Conservation (phyloP, 2,888 invertebrate genomes). For the Drosophila colorata region DNA sequence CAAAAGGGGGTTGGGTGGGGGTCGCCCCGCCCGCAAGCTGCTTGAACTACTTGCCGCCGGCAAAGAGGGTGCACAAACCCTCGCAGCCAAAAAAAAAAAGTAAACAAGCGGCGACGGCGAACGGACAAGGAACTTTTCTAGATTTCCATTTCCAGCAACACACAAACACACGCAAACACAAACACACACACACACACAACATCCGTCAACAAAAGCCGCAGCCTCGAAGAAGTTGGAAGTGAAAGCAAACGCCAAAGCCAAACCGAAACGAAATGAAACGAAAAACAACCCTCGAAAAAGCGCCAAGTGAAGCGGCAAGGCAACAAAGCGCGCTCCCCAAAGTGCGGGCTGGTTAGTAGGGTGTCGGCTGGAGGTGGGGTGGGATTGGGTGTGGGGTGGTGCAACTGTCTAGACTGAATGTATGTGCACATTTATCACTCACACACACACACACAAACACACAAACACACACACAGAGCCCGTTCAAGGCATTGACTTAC, state of each 20-base stretch:
- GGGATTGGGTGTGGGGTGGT: slow-evolving; percentile 17
- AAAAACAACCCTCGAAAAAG: slow-evolving; percentile 66
- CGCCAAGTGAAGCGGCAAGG: slow-evolving; percentile 30
- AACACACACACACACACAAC: slow-evolving; percentile 28
- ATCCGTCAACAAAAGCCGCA: slow-evolving; percentile 74
- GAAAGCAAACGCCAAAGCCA: no score
- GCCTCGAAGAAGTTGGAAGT: slow-evolving; percentile 54
- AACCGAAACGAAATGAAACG: slow-evolving; percentile 50
- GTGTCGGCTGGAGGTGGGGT: neutral
- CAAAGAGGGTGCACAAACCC: slow-evolving; percentile 37
- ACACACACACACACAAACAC: slow-evolving; percentile 26
- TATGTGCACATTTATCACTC: slow-evolving; percentile 46
- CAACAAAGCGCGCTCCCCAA: slow-evolving; percentile 33
- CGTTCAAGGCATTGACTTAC: slow-evolving; percentile 62
- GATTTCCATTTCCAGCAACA: slow-evolving; percentile 43
- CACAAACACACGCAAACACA: slow-evolving; percentile 11
- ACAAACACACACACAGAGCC: slow-evolving; percentile 1
- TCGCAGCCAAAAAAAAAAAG: slow-evolving; percentile 15
- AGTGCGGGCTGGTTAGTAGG: neutral
- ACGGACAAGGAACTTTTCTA: slow-evolving; percentile 48
- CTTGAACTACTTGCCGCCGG: slow-evolving; percentile 41
- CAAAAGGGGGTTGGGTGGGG: slow-evolving; percentile 8
- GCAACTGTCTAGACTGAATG: slow-evolving; percentile 75
- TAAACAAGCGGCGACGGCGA: slow-evolving; percentile 39
- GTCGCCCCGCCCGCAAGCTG: neutral